These are phyloP conservation scores for Bolborhynchus lineola DNA, from an alignment of 2,113 vertebrate genomes.

Conservation along the genomic window DNA sequence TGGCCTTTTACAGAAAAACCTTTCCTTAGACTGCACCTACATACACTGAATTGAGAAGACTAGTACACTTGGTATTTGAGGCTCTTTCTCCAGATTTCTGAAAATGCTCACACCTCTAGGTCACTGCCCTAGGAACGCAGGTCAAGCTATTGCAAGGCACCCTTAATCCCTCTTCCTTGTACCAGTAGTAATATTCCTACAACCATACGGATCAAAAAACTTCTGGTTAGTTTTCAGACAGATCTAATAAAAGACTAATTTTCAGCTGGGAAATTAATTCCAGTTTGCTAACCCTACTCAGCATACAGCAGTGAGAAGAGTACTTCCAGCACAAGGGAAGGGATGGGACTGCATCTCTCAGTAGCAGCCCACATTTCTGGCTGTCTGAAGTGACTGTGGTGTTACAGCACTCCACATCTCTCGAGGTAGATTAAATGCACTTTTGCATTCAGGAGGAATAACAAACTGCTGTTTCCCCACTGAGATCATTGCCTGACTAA, in stretches of 20 bases:
- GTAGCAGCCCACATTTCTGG: not conserved
- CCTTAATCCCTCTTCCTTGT: accelerated
- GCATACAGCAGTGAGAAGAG: not conserved
- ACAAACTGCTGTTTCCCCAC: not conserved
- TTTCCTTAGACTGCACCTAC: not conserved
- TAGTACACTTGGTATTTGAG: not conserved
- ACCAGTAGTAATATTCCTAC: not conserved
- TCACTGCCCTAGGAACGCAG: accelerated
- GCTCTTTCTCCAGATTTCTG: not conserved
- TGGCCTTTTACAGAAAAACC: not conserved
- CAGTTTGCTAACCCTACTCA: not conserved
- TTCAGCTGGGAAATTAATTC: not conserved
- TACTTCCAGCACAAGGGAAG: not conserved
- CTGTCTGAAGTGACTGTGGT: not conserved
- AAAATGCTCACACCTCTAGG: not conserved
- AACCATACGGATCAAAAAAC: not conserved
- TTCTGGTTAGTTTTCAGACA: not conserved
- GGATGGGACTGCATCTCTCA: not conserved
- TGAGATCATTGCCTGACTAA: constrained; percentile 23
- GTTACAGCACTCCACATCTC: not conserved
- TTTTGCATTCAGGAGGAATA: not conserved
- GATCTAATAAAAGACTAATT: not conserved
- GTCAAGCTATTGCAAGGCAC: not conserved
- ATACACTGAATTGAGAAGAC: not conserved
- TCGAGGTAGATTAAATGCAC: constrained; percentile 24